Evolutionary conservation across 2,113 vertebrate species (phyloP), one percentile per base, ranked within the genome.

Genomic region (Oryzias javanicus): DNA sequence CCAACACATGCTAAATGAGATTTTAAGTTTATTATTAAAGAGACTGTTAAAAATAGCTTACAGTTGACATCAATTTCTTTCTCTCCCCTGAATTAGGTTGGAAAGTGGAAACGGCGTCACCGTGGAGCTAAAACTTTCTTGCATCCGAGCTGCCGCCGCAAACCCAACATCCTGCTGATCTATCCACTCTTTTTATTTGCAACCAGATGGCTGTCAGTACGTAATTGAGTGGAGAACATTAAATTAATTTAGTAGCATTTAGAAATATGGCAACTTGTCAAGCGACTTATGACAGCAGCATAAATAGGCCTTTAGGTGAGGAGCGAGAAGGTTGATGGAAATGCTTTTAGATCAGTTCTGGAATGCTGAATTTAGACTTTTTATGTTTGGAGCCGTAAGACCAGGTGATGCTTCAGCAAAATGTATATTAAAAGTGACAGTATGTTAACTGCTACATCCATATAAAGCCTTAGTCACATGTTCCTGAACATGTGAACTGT

Each of bases 191-290:
- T 63, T 74, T 74, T 25, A 67, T 59, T 18, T 67, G 17, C 63
- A 41, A 47, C 46, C 70, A 82, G 66, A 79, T 74, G 73, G 73
- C 60, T 74, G 67, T 73, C 60, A 63, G 53, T 72, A 72, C 80
- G 74, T 74, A 74, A 53, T 55, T 49, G 63, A 41, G 52, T 2
- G 5, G 58, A 76, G 59, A 54, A 55, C 62, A 64, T 74, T 68
- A 65, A 83, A 80, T 60, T 77, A 80, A 55, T 42, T 63, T 55
- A 57, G 55, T 18, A 40, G 58, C 46, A 19, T 74, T 74, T 49
- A 24, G 53, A 6, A 74, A 42, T 50, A 75, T 67, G 55, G 55
- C 62, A 55, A 22, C 49, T 6, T 52, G 54, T 62, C 40, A 20
- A 53, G 45, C 47, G 46, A 58, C 51, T 49, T 35, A 58, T 46